Evolutionary conservation across 2,888 invertebrate species (phyloP), one percentile per base, ranked within the genome.

Genomic region (Leptinotarsa peninsularis): DNA sequence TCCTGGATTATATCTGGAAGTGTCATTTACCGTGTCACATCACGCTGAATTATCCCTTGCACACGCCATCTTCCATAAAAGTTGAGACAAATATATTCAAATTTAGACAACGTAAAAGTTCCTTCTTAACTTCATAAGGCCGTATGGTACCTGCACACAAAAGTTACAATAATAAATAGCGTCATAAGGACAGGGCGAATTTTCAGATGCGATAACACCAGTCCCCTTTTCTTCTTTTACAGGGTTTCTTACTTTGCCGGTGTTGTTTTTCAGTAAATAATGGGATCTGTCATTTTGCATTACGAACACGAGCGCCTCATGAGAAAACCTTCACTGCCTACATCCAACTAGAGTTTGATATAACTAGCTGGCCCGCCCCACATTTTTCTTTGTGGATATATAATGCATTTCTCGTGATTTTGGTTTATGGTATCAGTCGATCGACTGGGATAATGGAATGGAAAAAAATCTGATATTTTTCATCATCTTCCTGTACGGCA

Each of bases 251-350:
- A 88, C 88, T 87, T 86, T 86, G 83, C 84, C 84, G 84, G 85
- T 86, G 87, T 88, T 88, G 88, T 88, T 88, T 88, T 87, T 86
- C 87, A 82, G 88, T 88, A 88, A 88, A 88, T 89, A 89, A 89
- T 88, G 88, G 88, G 88, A 88, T 87, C 88, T 89, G 89, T 88
- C 89, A 89, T 88, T 88, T 88, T 87, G 86, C 87, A 88, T 89
- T 89, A 88, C 86, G 83, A 83, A 82, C 79, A 81, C 83, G 81
- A 82, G 82, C 82, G 84, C 85, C 85, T 84, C 83, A 74, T 79
- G 86, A 84, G 85, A 81, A 81, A 82, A 83, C 82, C 82, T 77
- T 73, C 81, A 23, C 67, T 77, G 79, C 81, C 82, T 80, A 79
- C 76, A 77, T 79, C 79, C 73, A 80, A 81, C 81, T 78, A 76